These are phyloP conservation scores for Nymphalis polychloros DNA, from an alignment of 2,888 invertebrate genomes.

Conservation along the genomic window DNA sequence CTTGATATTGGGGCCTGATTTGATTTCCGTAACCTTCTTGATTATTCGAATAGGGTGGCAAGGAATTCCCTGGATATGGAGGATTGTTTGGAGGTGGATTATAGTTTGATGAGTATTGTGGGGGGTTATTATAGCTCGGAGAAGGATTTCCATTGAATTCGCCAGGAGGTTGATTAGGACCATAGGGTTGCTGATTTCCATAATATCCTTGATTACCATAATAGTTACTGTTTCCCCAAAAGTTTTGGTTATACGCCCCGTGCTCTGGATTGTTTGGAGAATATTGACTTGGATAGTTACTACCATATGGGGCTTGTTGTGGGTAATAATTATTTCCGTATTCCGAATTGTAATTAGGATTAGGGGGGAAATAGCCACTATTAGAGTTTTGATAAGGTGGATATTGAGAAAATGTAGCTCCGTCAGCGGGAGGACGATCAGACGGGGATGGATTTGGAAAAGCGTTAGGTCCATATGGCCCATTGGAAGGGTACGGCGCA, in stretches of 20 bases:
- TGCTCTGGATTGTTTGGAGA: conserved; percentile 62
- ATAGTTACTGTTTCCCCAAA: conserved; percentile 71
- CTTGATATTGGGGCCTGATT: conserved; percentile 61
- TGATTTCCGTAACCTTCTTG: conserved; percentile 63
- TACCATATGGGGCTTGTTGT: conserved; percentile 62
- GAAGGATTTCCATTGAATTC: conserved; percentile 59
- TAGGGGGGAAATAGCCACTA: conserved; percentile 75
- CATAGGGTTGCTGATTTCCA: conserved; percentile 68
- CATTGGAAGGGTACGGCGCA: conserved; percentile 60
- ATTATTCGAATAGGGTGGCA: conserved; percentile 61
- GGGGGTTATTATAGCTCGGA: conserved; percentile 56
- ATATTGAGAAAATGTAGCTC: conserved; percentile 64
- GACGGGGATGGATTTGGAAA: conserved; percentile 40
- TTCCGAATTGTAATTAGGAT: conserved; percentile 72
- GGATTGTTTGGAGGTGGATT: conserved; percentile 56
- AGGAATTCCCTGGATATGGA: conserved; percentile 57
- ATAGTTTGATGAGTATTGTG: conserved; percentile 64
- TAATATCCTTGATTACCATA: conserved; percentile 70
- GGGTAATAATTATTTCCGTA: conserved; percentile 71
- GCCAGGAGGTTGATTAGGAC: conserved; percentile 60
- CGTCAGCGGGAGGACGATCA: conserved; percentile 52
- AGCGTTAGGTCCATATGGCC: conserved; percentile 58
- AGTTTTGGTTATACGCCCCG: conserved; percentile 68
- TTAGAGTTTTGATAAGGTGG: conserved; percentile 66
- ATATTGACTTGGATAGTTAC: conserved; percentile 73